These are phyloP conservation scores for Cerceris ruficornis DNA, from an alignment of 2,888 invertebrate species.

Conservation along the genomic window DNA sequence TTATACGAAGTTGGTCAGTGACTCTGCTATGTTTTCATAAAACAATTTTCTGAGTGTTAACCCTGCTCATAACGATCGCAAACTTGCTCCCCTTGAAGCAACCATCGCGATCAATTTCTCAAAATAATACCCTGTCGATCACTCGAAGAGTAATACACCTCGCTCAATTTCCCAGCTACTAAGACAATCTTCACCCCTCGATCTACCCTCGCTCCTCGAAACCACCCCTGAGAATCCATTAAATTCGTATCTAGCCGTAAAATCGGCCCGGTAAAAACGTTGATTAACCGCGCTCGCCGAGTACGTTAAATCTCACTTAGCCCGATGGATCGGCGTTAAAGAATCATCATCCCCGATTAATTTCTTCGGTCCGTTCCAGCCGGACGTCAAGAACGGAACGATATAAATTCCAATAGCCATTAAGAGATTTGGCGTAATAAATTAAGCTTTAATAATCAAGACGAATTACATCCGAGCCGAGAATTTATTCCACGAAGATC, in stretches of 20 bases:
- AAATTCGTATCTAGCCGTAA: constrained; percentile 1
- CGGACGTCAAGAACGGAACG: too few relatives aligned
- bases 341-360: not conserved
- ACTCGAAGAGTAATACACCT: not conserved
- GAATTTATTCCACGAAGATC: not conserved
- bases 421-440: too few relatives aligned
- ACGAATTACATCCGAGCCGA: not conserved
- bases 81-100: not conserved
- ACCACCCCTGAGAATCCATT: not conserved
- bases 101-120: too few relatives aligned
- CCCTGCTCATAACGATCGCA: too few relatives aligned
- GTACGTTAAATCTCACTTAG: not conserved
- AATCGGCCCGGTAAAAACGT: constrained; percentile 2
- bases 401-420: too few relatives aligned
- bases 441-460: too few relatives aligned
- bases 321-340: not conserved
- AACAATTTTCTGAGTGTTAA: too few relatives aligned
- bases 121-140: not conserved
- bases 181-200: not conserved
- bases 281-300: not conserved
- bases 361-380: not conserved
- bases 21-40: too few relatives aligned
- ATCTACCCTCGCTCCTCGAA: not conserved
- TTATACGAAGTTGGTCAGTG: too few relatives aligned
- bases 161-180: not conserved